Conservation (phyloP, 2,113 vertebrate species). For the Macquaria australasica region DNA sequence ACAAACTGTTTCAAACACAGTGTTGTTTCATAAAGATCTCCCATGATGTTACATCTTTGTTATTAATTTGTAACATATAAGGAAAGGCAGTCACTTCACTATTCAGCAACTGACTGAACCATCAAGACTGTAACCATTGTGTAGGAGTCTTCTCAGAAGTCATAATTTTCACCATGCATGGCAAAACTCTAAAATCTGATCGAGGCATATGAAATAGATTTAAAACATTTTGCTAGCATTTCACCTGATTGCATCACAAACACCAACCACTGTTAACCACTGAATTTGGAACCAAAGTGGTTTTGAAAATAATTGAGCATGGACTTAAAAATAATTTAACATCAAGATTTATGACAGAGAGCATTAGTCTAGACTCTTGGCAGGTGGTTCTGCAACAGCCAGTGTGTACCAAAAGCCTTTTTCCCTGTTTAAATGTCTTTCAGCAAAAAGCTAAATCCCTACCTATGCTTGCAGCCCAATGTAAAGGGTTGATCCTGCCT, state of each 20-base stretch:
- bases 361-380: neutral
- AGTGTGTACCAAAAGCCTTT: neutral
- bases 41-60: neutral
- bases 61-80: neutral
- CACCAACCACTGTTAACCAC: neutral
- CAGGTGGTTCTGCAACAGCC: neutral
- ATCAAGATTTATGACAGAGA: neutral
- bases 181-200: neutral
- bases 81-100: neutral
- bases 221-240: constrained; percentile 8
- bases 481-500: neutral
- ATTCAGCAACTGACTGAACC: neutral
- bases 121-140: neutral
- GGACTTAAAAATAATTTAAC: constrained; percentile 1
- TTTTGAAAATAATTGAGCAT: constrained; percentile 27
- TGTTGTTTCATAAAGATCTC: neutral
- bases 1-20: neutral
- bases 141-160: neutral
- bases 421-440: neutral
- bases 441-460: neutral
- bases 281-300: neutral
- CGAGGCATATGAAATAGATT: neutral
- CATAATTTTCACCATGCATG: neutral
- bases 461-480: neutral
- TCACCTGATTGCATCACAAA: constrained; percentile 48